Evolutionary conservation across 2,797 vertebrate species (phyloP), one percentile per base, ranked within the genome.

Genomic region (Dallia pectoralis): DNA sequence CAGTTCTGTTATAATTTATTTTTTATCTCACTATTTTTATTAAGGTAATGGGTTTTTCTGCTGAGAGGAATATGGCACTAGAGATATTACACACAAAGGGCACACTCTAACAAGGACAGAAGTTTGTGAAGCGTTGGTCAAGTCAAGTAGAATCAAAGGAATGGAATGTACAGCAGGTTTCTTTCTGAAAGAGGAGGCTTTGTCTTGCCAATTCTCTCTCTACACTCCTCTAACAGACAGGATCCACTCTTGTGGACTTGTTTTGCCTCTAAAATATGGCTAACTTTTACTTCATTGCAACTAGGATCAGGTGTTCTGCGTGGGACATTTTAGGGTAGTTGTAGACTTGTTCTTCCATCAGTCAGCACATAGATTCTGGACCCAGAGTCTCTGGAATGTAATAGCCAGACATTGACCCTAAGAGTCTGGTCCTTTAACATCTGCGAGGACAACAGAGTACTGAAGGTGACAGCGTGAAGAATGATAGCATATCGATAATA

Each of bases 281-380:
- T 29, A 32, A 63, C 12, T 25, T 22, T 15, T 63, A 18, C 25
- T 63, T 16, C 29, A 63, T 18, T 1, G 25, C 15, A 63, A 18
- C 27, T 30, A 19, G 27, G 61, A 29, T 19, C 18, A 32, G 61
- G 61, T 63, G 32, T 63, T 63, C 14, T 63, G 61, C 32, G 61
- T 29, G 5, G 61, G 61, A 14, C 15, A 29, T 29, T 30, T 63
- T 29, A 18, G 29, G 27, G 61, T 63, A 29, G 29, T 29, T 63
- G 61, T 63, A 16, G 27, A 27, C 27, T 11, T 61, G 56, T 61
- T 29, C 19, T 36, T 36, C 33, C 19, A 36, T 66, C 64, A 22
- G 64, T 66, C 64, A 66, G 64, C 64, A 66, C 30, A 33, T 5
- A 65, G 63, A 25, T 9, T n/a, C 30, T 36, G 32, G 32, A 66